Evolutionary conservation across 1,140 invertebrate species (phyloP).

Genomic region (Brachionus paranguensis): DNA sequence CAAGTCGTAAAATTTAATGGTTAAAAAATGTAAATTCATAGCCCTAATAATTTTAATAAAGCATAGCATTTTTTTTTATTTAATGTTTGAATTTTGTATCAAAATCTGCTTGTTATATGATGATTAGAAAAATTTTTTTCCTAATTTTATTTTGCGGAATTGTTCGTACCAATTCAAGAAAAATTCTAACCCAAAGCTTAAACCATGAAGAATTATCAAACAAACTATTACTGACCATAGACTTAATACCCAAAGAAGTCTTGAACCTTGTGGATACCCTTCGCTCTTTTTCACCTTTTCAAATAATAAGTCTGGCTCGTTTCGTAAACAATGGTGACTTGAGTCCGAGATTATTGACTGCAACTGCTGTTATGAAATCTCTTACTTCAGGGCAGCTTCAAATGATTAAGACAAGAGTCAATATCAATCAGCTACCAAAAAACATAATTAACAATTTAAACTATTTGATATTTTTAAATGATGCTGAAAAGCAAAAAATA

Average conservation of each 20-base stretch:
- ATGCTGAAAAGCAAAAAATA: neutral
- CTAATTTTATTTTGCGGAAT: neutral
- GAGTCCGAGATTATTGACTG: neutral
- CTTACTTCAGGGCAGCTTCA: neutral
- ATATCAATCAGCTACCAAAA: neutral
- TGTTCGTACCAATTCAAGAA: neutral
- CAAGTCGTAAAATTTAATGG: neutral
- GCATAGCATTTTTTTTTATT: neutral
- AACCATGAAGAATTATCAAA: neutral
- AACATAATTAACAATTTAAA: neutral
- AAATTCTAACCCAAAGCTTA: neutral
- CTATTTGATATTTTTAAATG: neutral
- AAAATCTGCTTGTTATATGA: neutral
- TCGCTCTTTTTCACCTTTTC: neutral
- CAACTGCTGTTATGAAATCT: neutral
- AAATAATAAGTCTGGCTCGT: neutral
- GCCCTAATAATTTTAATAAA: neutral
- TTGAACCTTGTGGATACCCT: neutral
- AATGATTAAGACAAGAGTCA: neutral
- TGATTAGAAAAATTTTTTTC: neutral
- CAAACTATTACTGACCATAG: neutral
- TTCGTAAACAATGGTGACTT: neutral
- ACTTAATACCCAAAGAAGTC: neutral
- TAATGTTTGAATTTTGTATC: neutral
- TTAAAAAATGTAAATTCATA: neutral